These are phyloP conservation scores for Platichthys flesus DNA, from an alignment of 2,113 vertebrate species.

Conservation along the genomic window DNA sequence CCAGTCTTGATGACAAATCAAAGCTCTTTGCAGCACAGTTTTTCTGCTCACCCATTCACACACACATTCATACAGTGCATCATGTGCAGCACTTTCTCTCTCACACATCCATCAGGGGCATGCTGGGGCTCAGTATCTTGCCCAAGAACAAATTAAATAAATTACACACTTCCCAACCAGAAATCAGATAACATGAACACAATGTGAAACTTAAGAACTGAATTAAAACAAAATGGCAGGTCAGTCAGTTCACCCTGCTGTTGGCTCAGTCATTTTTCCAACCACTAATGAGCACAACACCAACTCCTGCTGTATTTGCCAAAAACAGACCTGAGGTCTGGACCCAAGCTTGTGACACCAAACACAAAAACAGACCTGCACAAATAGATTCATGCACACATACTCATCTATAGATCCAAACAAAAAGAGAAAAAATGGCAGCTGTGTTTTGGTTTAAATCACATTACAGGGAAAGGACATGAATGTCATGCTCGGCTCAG, in stretches of 20 bases:
- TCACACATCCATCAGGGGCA: too few species aligned
- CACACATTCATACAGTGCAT: too few species aligned
- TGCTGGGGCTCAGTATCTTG: background rate
- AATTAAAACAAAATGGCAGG: background rate
- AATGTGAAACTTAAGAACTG: background rate
- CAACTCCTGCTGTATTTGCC: background rate
- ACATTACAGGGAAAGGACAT: constrained; percentile 18
- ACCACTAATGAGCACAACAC: background rate
- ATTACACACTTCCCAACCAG: too few species aligned
- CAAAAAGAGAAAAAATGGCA: background rate
- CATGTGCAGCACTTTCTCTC: too few species aligned
- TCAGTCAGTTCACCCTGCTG: background rate
- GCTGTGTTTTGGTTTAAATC: constrained; percentile 34
- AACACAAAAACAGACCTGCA: constrained; percentile 8
- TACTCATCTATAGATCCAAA: constrained; percentile 14
- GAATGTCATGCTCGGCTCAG: constrained; percentile 19
- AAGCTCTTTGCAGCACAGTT: background rate
- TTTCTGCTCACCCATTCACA: background rate
- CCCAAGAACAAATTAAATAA: background rate
- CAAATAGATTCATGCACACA: background rate
- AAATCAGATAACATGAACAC: background rate
- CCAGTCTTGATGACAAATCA: too few species aligned
- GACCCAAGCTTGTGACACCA: background rate
- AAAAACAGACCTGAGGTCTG: background rate
- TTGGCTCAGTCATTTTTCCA: background rate